Base-by-base conservation (phyloP, 2,113 vertebrate species). In the Sturnira hondurensis region DNA sequence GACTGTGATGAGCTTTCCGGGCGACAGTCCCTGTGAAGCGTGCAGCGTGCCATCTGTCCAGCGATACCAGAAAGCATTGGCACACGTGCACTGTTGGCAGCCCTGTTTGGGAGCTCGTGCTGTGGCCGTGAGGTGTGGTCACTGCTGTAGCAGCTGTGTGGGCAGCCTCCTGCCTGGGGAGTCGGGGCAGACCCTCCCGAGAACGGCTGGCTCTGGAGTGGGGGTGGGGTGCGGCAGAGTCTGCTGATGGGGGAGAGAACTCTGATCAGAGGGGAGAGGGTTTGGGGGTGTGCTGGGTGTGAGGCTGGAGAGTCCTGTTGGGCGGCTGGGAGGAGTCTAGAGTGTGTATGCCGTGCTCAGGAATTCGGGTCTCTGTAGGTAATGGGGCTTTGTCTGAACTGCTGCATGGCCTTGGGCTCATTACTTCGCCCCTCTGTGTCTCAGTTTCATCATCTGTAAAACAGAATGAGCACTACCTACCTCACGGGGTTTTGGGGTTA, bases 81-180 rank as follows among this genome's bases (percentile, higher is more conserved):
- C 47, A 15, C 67, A 9, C 4, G 5, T 26, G 31, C 61, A 7
- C 73, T 33, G 0, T 38, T n/a, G 22, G 13, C 28, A 83, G 86
- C 12, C 20, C 7, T 14, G 33, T 20, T 61, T 58, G 43, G 67
- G 74, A 76, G n/a, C 61, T 68, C 24, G 1, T 13, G 22, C 28
- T 8, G 16, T 52, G 68, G 4, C 12, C 5, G 5, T 2, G 2
- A 31, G 10, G 45, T 4, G 5, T 4, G 36, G 26, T n/a, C 47
- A 58, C 14, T 7, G 9, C 71, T 71, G 38, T 9, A 1, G 38
- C n/a, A 9, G 31, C 1, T 3, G 0, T 17, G 43, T 86, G 89
- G 65, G 36, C 33, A 14, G 7, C 65, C 65, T 45, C 43, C 41
- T 9, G 41, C 12, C 22, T 38, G 22, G 8, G 38, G 28, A 65